A percentile compares a stretch with the other conserved stretches of the same genome.
phyloP scores from a whole-genome alignment of 2,888 invertebrate genomes.

The Perizoma flavofasciatum region DNA sequence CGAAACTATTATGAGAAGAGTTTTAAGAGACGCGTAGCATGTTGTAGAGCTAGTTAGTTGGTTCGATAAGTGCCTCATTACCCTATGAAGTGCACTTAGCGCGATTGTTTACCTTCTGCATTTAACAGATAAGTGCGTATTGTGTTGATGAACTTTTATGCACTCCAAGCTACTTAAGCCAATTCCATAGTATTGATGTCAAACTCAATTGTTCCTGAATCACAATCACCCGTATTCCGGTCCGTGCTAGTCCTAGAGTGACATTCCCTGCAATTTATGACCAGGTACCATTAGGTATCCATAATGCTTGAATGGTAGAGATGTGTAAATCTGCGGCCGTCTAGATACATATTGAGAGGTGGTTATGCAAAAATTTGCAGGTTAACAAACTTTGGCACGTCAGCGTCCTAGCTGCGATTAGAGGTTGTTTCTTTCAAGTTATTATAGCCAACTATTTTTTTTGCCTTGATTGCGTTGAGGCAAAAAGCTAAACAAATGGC shows the following conservation, averaged over 20 bases:
- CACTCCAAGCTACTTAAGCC: conserved; percentile 37
- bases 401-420: no score
- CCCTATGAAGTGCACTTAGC: not conserved
- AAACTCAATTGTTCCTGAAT: conserved; percentile 50
- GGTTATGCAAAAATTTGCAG: no score
- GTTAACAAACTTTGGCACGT: no score
- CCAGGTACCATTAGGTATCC: conserved; percentile 3
- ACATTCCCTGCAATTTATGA: conserved; percentile 18
- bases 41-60: no score
- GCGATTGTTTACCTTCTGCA: conserved; percentile 10
- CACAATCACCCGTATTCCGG: conserved; percentile 55
- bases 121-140: conserved; percentile 9
- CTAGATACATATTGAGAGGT: no score
- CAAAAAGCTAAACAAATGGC: no score
- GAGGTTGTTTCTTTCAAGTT: no score
- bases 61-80: no score
- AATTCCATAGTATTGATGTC: conserved; percentile 57
- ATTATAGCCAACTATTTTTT: no score
- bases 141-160: conserved; percentile 26
- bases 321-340: not conserved
- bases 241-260: conserved; percentile 32
- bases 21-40: no score
- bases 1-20: no score
- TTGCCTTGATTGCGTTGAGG: no score
- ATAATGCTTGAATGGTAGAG: not conserved